phyloP scores from a whole-genome alignment of 1,140 invertebrate species.

The Subanguina moxae region DNA sequence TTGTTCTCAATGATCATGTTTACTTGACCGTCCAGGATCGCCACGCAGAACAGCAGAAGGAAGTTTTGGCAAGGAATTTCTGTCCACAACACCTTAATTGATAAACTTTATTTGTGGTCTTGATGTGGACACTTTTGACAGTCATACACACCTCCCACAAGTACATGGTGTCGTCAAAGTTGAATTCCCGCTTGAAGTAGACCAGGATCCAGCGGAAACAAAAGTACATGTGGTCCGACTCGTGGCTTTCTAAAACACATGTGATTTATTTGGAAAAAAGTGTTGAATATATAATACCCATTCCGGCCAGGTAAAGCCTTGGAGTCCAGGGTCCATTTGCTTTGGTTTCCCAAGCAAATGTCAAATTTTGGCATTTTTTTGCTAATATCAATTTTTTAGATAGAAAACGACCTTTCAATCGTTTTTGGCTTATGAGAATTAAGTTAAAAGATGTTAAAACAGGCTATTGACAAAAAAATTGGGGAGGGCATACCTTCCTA shows the following conservation, averaged over 20 bases:
- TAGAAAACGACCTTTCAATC: not conserved
- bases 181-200: slow-evolving; percentile 68
- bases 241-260: slow-evolving; percentile 69
- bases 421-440: not conserved
- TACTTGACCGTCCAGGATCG: slow-evolving; percentile 83
- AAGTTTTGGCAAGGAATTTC: slow-evolving; percentile 80
- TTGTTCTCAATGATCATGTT: slow-evolving; percentile 78
- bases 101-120: slow-evolving; percentile 74
- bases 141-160: slow-evolving; percentile 64
- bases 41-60: slow-evolving; percentile 81
- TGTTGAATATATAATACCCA: no score
- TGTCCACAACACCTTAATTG: slow-evolving; percentile 63
- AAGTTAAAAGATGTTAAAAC: not conserved
- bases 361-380: no score
- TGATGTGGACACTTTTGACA: slow-evolving; percentile 1
- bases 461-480: no score
- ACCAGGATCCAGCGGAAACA: slow-evolving; percentile 81
- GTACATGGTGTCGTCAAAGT: slow-evolving; percentile 64
- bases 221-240: slow-evolving; percentile 96
- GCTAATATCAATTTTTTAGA: no score
- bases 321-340: no score
- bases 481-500: no score
- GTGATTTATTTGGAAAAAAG: not conserved
- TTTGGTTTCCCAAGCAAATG: no score
- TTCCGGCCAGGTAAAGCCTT: no score